Evolutionary conservation across 30 jellyfish, hydroid and myxozoan genomes (phyloP).

Genomic region (Turritopsis dohrnii): DNA sequence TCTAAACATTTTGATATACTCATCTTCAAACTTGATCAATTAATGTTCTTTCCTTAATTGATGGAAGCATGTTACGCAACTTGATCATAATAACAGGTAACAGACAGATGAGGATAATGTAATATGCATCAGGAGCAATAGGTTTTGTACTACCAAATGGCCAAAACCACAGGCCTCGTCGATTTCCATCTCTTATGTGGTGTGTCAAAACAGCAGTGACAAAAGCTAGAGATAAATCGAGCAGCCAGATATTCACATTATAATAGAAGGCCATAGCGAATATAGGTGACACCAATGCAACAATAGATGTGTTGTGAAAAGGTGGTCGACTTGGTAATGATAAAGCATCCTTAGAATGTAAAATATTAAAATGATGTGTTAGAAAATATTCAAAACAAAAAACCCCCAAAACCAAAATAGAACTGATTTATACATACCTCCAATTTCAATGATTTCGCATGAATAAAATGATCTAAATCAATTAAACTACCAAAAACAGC

Average conservation of each 20-base stretch:
- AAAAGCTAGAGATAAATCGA: slow-evolving; percentile 9
- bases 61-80: not conserved
- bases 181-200: slow-evolving; percentile 68
- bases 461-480: slow-evolving; percentile 65
- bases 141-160: slow-evolving; percentile 58
- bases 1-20: too few species aligned
- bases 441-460: slow-evolving; percentile 60
- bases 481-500: slow-evolving; percentile 36
- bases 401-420: too few species aligned
- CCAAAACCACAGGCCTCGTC: slow-evolving; percentile 91
- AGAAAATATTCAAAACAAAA: too few species aligned
- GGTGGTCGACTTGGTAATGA: slow-evolving; percentile 55
- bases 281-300: slow-evolving; percentile 22
- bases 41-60: not conserved
- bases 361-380: not conserved
- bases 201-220: slow-evolving; percentile 55
- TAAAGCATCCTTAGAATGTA: slow-evolving; percentile 55
- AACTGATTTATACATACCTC: slow-evolving; percentile 33
- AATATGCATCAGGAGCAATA: slow-evolving; percentile 16
- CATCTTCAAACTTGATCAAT: not conserved
- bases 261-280: not conserved
- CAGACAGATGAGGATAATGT: slow-evolving; percentile 5
- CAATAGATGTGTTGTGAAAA: slow-evolving; percentile 49
- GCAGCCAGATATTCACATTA: not conserved
- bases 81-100: not conserved